These are phyloP conservation scores for Pseudopodoces humilis DNA, from an alignment of 2,113 vertebrate species.

Conservation along the genomic window DNA sequence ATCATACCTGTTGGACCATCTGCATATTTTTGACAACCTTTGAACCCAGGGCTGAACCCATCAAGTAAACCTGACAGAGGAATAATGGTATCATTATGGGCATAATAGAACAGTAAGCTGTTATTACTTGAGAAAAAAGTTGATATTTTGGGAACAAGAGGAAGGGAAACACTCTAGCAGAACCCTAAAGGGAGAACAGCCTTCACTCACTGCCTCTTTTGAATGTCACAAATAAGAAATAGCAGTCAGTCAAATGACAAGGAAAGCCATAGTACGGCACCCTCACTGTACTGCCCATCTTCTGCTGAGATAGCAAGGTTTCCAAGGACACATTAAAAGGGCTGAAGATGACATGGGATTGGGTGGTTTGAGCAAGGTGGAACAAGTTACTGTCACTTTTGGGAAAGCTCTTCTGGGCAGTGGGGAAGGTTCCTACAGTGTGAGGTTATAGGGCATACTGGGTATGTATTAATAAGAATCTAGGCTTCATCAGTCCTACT, in stretches of 20 bases:
- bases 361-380: not conserved
- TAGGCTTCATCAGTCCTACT: not conserved
- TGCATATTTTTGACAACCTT: not conserved
- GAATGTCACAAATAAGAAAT: not conserved
- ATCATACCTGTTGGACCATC: not conserved
- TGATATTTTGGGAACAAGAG: not conserved
- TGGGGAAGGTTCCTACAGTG: not conserved
- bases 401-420: not conserved
- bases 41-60: not conserved
- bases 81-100: not conserved
- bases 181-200: not conserved
- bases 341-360: not conserved
- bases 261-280: not conserved
- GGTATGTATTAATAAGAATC: not conserved
- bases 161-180: not conserved
- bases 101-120: not conserved
- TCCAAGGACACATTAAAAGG: not conserved
- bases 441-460: not conserved
- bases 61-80: not conserved
- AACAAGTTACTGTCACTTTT: not conserved
- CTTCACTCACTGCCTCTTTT: not conserved
- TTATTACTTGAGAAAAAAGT: not conserved
- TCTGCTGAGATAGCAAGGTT: not conserved
- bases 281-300: not conserved
- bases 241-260: not conserved